Base-by-base conservation (phyloP, 2,797 vertebrate species). In the Silurus aristotelis region DNA sequence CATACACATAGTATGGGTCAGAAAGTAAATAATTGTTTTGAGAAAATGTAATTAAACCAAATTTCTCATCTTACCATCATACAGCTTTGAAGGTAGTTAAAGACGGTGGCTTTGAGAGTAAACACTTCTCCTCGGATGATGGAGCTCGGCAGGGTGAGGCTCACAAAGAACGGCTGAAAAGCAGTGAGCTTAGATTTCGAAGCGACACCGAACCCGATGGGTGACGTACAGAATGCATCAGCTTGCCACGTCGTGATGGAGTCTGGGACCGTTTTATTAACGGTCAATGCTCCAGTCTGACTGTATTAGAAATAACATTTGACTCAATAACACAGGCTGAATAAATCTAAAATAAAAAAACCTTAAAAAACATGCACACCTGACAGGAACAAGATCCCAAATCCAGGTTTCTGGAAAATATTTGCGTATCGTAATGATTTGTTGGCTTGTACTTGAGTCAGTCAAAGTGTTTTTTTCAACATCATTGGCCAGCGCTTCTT, bases 161-260 rank as follows among this genome's bases (percentile, higher is more conserved):
- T 95, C 46, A 96, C 90, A 3, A 98, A 98, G 92, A 98, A 97
- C 0, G 97, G 96, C 92, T 97, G 94, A 94, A 97, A 97, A 87
- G 90, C 93, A 0, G n/a, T 94, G 82, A 98, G 89, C 13, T 89
- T 88, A 0, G 81, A 72, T 31, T 90, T 89, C 0, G 91, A 91
- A 0, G 97, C 93, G 78, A 99, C 89, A 0, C 97, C 97, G 12
- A 98, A 94, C 72, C 97, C 97, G 5, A 83, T 83, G 0, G 93
- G 90, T 2, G 91, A 92, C 4, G 93, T 91, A 0, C 97, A 97
- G 92, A 97, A 97, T 1, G 96, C 96, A 60, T 92, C 94, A 0
- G 94, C 95, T 10, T 93, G 92, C 96, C 96, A 97, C 66, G 93
- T 92, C 0, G 97, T 96, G 92, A 96, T 95, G 87, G 92, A 90